Conservation (phyloP, 2,113 vertebrate species). For the Uria lomvia region DNA sequence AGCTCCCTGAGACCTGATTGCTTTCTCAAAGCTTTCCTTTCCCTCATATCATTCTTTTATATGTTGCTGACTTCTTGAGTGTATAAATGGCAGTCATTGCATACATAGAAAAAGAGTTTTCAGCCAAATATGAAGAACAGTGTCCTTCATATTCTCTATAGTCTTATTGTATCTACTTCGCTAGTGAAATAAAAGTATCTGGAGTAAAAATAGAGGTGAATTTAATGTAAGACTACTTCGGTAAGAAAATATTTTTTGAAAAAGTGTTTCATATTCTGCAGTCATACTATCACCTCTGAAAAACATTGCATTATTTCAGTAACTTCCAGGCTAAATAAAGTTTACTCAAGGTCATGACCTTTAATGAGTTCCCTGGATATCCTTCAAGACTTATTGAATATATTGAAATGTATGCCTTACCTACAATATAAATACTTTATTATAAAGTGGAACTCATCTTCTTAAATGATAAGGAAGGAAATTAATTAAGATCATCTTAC, state of each 20-base stretch:
- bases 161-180: background rate
- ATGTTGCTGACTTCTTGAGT: background rate
- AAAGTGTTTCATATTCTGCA: background rate
- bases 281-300: background rate
- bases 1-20: background rate
- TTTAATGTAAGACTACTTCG: background rate
- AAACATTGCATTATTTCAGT: background rate
- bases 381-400: background rate
- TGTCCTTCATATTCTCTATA: background rate
- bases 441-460: background rate
- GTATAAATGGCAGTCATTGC: background rate
- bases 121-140: fast-evolving
- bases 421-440: background rate
- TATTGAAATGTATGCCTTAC: background rate
- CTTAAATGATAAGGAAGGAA: background rate
- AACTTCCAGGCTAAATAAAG: background rate
- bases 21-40: background rate
- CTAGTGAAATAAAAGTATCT: background rate
- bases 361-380: conserved; percentile 20
- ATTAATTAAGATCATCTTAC: background rate
- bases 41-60: background rate
- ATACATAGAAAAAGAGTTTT: background rate
- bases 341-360: background rate
- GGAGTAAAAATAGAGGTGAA: background rate
- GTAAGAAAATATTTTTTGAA: background rate